A percentile compares a stretch with the other conserved stretches of the same genome.
phyloP scores from a whole-genome alignment of 2,797 vertebrate genomes.

The Taenioides sp. region DNA sequence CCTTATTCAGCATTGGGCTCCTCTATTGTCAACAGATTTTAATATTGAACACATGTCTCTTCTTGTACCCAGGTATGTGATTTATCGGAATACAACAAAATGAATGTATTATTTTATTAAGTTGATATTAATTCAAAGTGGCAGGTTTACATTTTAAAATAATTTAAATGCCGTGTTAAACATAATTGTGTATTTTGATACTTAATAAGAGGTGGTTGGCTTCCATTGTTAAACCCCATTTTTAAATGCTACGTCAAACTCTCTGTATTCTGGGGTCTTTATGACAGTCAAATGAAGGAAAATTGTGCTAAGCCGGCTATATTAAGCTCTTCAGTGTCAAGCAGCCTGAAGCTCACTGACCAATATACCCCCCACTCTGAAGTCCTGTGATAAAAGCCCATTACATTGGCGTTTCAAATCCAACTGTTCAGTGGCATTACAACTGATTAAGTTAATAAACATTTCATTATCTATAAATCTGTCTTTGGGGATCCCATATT shows the following conservation, averaged over 20 bases:
- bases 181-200: background rate
- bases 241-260: slow-evolving; percentile 53
- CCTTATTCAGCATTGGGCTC: background rate
- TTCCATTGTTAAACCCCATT: slow-evolving; percentile 30
- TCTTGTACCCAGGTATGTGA: background rate
- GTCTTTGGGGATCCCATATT: slow-evolving; percentile 9
- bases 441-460: background rate
- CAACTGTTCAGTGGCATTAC: background rate
- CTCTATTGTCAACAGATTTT: background rate
- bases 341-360: slow-evolving; percentile 39
- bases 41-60: background rate
- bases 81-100: background rate
- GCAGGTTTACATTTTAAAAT: background rate
- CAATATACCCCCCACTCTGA: slow-evolving; percentile 26
- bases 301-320: slow-evolving; percentile 59
- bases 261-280: slow-evolving; percentile 44
- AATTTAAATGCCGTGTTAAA: background rate
- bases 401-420: slow-evolving; percentile 4
- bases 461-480: background rate
- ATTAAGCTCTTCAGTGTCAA: slow-evolving; percentile 61
- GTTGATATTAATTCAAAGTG: no score
- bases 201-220: background rate
- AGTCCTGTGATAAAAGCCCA: slow-evolving; percentile 27
- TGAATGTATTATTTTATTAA: background rate
- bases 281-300: slow-evolving; percentile 58